phyloP scores from a whole-genome alignment of 2,113 vertebrate genomes.

The Melanotaenia duboulayi region DNA sequence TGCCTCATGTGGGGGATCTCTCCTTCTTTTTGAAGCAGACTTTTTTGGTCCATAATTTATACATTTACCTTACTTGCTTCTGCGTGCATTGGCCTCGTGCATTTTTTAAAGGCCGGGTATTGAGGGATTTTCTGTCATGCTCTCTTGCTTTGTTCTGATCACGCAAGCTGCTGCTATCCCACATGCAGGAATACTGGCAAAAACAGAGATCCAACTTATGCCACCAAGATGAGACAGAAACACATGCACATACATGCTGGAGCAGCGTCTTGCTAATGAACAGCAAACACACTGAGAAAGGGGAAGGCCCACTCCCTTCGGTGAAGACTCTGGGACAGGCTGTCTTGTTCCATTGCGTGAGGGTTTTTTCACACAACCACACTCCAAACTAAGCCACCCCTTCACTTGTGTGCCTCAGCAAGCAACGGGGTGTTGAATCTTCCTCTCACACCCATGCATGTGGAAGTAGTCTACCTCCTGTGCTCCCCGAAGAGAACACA shows the following conservation, averaged over 20 bases:
- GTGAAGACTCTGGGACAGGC: conserved; percentile 20
- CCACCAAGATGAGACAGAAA: conserved; percentile 39
- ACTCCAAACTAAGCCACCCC: conserved; percentile 34
- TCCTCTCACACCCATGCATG: conserved; percentile 66
- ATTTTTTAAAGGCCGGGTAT: conserved; percentile 91
- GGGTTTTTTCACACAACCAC: conserved; percentile 47
- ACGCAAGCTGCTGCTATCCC: conserved; percentile 85
- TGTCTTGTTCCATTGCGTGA: conserved; percentile 47
- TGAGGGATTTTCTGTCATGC: conserved; percentile 90
- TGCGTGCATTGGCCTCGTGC: conserved; percentile 88
- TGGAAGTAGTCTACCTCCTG: conserved; percentile 56
- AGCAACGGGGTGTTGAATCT: conserved; percentile 56
- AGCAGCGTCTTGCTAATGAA: conserved; percentile 29
- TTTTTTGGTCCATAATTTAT: conserved; percentile 84
- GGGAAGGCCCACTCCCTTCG: conserved; percentile 21
- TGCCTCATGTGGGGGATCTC: conserved; percentile 80
- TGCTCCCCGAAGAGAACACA: conserved; percentile 61
- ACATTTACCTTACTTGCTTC: conserved; percentile 83
- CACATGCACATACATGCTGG: conserved; percentile 25
- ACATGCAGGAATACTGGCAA: conserved; percentile 69
- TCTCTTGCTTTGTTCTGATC: conserved; percentile 85
- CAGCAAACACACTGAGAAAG: not conserved
- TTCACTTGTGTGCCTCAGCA: conserved; percentile 43
- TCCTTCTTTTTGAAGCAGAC: conserved; percentile 79
- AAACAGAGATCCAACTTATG: conserved; percentile 47